Base-by-base conservation (phyloP, 2,797 vertebrate genomes). In the Hippocampus kuda region DNA sequence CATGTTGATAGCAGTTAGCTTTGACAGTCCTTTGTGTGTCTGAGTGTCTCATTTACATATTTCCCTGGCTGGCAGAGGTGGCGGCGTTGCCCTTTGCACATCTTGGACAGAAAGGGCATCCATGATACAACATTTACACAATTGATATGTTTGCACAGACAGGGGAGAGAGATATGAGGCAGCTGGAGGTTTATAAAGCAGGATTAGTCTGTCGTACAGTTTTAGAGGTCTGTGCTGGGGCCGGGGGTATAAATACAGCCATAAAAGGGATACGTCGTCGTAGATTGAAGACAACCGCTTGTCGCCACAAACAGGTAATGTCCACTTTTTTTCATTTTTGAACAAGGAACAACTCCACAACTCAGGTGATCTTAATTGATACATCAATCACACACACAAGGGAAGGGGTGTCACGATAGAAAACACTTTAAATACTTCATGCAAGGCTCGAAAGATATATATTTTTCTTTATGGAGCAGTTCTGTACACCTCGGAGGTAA, bases 131-230 rank as follows among this genome's bases (percentile, higher is more conserved):
- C 87, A 86, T 88, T 88, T 83, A 90, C 87, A 86, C 84, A 89
- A 89, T 85, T 86, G 88, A 91, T 87, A 84, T 89, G 88, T 91
- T 91, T 90, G 83, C 88, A 82, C 77, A 90, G 83, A 85, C 77
- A 78, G 76, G 66, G 69, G 75, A 65, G 73, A 75, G 74, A 79
- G 71, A 79, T 79, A 72, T 74, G 75, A 79, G 70, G 51, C 41
- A 77, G 78, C 79, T 79, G 75, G 72, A 80, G 72, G 80, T 87
- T 87, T 87, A 88, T 88, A 80, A 85, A 87, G 80, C 72, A 70
- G 68, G 74, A 85, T 83, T 72, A 77, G 72, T 79, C 77, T 81
- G 74, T 85, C 81, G 81, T 18, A 38, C 59, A 65, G 24, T 27
- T 60, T 34, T 26, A 48, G 63, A 20, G 42, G 44, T 48, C 41